Conservation (phyloP, 2,113 vertebrate genomes). For the Colaptes auratus region DNA sequence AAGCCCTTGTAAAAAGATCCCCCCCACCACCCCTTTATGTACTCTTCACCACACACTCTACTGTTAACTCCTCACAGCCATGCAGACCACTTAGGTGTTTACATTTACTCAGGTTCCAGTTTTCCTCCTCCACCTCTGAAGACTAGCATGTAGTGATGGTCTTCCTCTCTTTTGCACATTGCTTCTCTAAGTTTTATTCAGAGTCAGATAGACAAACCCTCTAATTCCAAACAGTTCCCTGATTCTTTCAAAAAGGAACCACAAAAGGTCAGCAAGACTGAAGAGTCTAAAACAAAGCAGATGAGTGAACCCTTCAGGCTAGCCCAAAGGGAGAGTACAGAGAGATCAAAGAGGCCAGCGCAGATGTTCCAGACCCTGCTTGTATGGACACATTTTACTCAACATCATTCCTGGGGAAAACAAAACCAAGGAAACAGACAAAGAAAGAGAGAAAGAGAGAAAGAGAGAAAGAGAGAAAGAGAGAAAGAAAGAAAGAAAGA, state of each 20-base stretch:
- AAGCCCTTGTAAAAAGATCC: too few species aligned
- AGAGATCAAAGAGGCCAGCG: background rate
- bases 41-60: background rate
- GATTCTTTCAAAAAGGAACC: background rate
- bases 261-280: background rate
- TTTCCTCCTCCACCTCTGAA: background rate
- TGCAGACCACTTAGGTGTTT: background rate
- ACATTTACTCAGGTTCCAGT: background rate
- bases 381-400: background rate
- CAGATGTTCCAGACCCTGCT: background rate
- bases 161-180: background rate
- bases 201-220: background rate
- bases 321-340: background rate
- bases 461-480: too few species aligned
- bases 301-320: background rate
- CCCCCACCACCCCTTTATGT: background rate
- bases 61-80: background rate
- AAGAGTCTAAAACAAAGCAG: conserved; percentile 5
- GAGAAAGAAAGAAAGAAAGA: too few species aligned
- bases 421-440: too few species aligned
- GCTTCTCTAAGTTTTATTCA: background rate
- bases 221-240: background rate
- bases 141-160: rapidly evolving
- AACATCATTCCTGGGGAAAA: background rate
- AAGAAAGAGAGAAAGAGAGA: too few species aligned